These are phyloP conservation scores for Plebejus anna DNA, from an alignment of 2,888 invertebrate species.

Conservation along the genomic window DNA sequence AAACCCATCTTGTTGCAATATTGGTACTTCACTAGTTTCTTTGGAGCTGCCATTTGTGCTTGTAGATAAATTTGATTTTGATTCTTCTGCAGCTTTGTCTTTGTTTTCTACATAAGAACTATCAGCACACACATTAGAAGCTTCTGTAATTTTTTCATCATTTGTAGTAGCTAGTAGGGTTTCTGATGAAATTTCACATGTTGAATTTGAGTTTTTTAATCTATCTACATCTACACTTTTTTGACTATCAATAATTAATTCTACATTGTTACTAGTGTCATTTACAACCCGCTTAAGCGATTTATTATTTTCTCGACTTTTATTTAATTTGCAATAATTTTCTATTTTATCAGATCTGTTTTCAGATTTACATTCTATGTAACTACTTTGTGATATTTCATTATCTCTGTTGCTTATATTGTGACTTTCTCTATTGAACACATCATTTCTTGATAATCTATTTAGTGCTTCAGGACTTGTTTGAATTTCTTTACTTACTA, in stretches of 20 bases:
- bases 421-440: slow-evolving; percentile 56
- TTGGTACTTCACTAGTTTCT: background rate
- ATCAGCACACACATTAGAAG: background rate
- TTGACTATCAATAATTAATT: slow-evolving; percentile 32
- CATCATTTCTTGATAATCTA: slow-evolving; percentile 56
- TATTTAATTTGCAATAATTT: slow-evolving; percentile 77
- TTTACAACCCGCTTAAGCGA: slow-evolving; percentile 49
- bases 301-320: slow-evolving; percentile 68
- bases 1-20: background rate
- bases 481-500: slow-evolving; percentile 59
- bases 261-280: slow-evolving; percentile 40
- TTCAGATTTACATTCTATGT: slow-evolving; percentile 53
- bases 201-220: slow-evolving; percentile 42
- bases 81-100: background rate
- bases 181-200: slow-evolving; percentile 59
- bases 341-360: slow-evolving; percentile 74
- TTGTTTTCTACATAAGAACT: slow-evolving; percentile 2
- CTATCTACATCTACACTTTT: slow-evolving; percentile 20
- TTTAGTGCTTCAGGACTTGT: slow-evolving; percentile 43
- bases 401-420: slow-evolving; percentile 65
- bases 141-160: slow-evolving; percentile 43
- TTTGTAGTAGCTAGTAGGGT: slow-evolving; percentile 59
- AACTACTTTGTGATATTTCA: slow-evolving; percentile 51
- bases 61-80: background rate
- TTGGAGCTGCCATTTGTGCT: background rate